Base-by-base conservation (phyloP, 1,140 invertebrate species). In the Nephotettix cincticeps region DNA sequence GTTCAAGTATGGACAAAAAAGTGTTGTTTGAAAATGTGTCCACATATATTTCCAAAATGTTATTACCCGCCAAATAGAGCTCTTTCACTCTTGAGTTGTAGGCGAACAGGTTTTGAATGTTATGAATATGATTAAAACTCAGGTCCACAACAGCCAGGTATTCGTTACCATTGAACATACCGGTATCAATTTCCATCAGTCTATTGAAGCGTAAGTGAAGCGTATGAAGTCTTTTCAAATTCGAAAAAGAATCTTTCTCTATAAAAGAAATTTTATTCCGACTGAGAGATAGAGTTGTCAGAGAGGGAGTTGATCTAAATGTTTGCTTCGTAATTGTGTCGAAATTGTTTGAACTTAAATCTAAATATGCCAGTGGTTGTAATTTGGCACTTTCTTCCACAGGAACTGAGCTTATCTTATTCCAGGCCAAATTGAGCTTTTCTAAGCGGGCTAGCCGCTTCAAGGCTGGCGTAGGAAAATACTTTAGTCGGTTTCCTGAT, bases 91-190 rank as follows among this genome's bases (percentile, higher is more conserved):
- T 88, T 0, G 87, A 87, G 58, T 96, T 80, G 76, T 89, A 88
- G 13, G 89, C 85, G 78, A 96, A 96, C 0, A 94, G 85, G 0
- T 91, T 91, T 29, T 86, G 85, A 0, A 95, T 89, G 69, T 90
- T 87, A 78, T 95, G 93, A n/a, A 96, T 84, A 77, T 96, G 93
- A 81, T 96, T 96, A 77, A 93, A 89, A 76, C 92, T 93, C 36
- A 96, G 79, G 79, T 96, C 93, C 74, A 95, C 88, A 0, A 90
- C 93, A 29, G 89, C 85, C 65, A 96, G 81, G 51, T 89, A 87
- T 64, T 86, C 85, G 77, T 95, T 94, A 58, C 81, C 81, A 75
- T 87, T 86, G 80, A 96, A 94, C 1, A 88, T 90, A 54, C 85
- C 85, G 63, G 87, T 80, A 68, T 90, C 88, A 67, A 93, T 81